Evolutionary conservation across 2,797 vertebrate genomes (phyloP).

Genomic region (Propithecus deckenii): DNA sequence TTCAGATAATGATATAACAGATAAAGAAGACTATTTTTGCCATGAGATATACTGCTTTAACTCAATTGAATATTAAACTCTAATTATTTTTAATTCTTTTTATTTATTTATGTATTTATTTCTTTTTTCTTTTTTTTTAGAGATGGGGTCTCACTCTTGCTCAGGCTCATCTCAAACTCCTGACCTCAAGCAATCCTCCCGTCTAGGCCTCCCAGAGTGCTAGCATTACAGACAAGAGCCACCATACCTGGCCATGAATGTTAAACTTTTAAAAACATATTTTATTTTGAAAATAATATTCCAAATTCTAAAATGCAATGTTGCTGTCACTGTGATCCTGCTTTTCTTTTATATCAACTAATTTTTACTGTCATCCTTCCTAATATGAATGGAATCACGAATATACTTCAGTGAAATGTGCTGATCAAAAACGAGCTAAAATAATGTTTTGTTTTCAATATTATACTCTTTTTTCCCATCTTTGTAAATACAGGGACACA

Average conservation of each 20-base stretch:
- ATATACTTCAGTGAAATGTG: slow-evolving; percentile 7
- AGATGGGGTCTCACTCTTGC: too few relatives aligned
- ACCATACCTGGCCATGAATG: neutral
- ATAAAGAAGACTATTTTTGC: neutral
- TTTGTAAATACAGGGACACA: slow-evolving; percentile 58
- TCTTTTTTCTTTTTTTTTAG: too few relatives aligned
- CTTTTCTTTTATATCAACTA: slow-evolving; percentile 32
- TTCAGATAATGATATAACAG: neutral
- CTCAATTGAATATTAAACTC: neutral
- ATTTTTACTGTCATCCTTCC: slow-evolving; percentile 51
- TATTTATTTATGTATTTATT: too few relatives aligned
- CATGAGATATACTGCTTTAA: neutral
- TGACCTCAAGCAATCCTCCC: too few relatives aligned
- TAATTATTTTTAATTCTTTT: neutral
- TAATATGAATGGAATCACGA: slow-evolving; percentile 55
- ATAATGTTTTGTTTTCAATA: slow-evolving; percentile 27
- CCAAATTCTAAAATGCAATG: neutral
- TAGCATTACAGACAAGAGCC: too few relatives aligned
- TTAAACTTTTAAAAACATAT: neutral
- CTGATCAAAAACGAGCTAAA: slow-evolving; percentile 45
- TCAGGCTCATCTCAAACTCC: too few relatives aligned
- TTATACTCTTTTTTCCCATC: slow-evolving; percentile 45
- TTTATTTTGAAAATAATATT: neutral
- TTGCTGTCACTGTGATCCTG: neutral
- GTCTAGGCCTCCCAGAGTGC: too few relatives aligned